Evolutionary conservation across 2,797 vertebrate genomes (phyloP), one percentile per base, ranked within the genome.

Genomic region (Syncerus caffer): DNA sequence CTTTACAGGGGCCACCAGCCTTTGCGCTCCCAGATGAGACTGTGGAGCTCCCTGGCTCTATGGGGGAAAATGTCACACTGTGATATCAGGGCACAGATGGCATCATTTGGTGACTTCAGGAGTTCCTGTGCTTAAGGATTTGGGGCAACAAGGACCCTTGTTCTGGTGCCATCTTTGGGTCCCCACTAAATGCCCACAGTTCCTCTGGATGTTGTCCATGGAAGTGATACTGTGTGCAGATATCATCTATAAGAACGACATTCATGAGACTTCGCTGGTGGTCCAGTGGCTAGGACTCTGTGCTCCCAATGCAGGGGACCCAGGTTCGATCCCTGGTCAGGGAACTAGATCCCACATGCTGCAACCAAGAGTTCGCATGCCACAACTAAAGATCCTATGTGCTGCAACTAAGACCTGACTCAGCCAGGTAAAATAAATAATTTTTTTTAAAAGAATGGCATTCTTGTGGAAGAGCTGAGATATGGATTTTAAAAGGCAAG

Each of bases 401-500:
- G 34, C 71, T 25, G 23, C 38, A 76, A 42, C 38, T 25, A 74
- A 8, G 71, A 7, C 71, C 38, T 76, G 71, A 45, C 38, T 45
- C 3, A 76, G 23, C 6, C 71, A 42, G 25, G 38, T 14, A 45
- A 45, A 76, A 45, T 45, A 76, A 76, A 23, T 27, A 8, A 14
- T 14, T 42, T 74, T 71, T 71, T 23, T 64, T 2, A 1, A 42
- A 79, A 92, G 71, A 79, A 58, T 53, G 50, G 60, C 23, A 15
- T 80, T 34, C 60, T 74, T 29, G 27, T 42, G 19, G 29, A 71
- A 80, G 31, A 82, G 55, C n/a, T 78, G 64, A 96, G 60, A 83
- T 51, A 50, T 83, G 74, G 76, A 64, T 90, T 87, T 97, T 17
- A 55, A 89, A 86, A 74, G 58, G 4, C 53, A 58, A 64, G 47